Evolutionary conservation across 2,888 invertebrate species (phyloP), one percentile per base, ranked within the genome.

Genomic region (Cheilosia vulpina): DNA sequence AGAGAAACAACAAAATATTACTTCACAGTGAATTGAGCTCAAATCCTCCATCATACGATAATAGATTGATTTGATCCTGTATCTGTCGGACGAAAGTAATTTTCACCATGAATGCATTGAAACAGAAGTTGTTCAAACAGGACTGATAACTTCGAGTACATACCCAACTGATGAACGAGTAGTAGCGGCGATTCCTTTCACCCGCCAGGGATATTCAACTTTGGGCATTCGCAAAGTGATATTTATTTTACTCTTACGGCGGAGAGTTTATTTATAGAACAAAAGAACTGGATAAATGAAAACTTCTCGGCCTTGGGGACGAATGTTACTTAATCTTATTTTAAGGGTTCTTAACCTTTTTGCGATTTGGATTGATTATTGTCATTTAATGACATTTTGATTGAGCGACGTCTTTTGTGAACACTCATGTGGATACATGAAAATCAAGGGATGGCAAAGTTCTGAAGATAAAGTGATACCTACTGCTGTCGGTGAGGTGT

Each of bases 371-470:
- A 53, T 62, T 45, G 53, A 63, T 63, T 45, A 63, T 63, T 45
- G 53, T 31, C 19, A 60, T 60, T 50, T 38, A 72, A 65, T 65
- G 65, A 65, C 65, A 47, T 47, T 75, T 57, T 58, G 75, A 75
- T 65, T 63, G 50, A 66, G 53, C 55, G 73, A 73, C 34, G 73
- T 63, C 63, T 43, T 45, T 73, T n/a, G 43, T 52, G 3, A 58
- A 21, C 38, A n/a, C 38, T 69, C 31, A 53, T 53, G 21, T 31
- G n/a, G 31, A 27, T 11, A 13, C 4, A 21, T 15, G 3, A 38
- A 38, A 13, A 4, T 13, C 38, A 4, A 38, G 11, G 13, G 13
- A 38, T 13, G 38, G 2, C 38, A 13, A 13, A 13, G 13, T 38
- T 11, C 38, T 4, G 1, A 13, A 38, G 38, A 38, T 38, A 4